Base-by-base conservation (phyloP, 2,797 vertebrate species). In the Cirrhinus molitorella region DNA sequence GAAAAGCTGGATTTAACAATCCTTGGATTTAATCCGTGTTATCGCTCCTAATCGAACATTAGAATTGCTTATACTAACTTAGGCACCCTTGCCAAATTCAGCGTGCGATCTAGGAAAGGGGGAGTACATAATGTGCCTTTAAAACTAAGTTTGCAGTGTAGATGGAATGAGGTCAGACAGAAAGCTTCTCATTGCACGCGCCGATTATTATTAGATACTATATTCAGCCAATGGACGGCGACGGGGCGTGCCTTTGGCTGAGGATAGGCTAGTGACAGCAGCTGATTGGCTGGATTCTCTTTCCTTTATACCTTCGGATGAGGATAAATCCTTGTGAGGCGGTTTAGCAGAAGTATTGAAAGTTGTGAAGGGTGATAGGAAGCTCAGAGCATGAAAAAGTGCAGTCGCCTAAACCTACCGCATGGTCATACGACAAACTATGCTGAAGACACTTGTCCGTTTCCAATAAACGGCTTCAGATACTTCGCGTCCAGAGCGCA, bases 161-260 rank as follows among this genome's bases (percentile, higher is more conserved):
- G 94, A 96, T 96, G 95, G 96, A 98, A 99, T 99, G 97, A 98
- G 97, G 98, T 99, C 97, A 99, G 97, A 96, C 95, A 95, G 94
- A 95, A 94, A 95, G 96, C 96, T 98, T 96, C 96, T 97, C 96
- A 97, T 97, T 97, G 97, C 97, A 97, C 96, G 96, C 96, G 95
- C 95, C 95, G 95, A 95, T 96, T 96, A 97, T 97, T 96, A 96
- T 97, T 97, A 95, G 96, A 95, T 93, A 87, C 94, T 92, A 93
- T 95, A 93, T 93, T 94, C 94, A 89, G 91, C 98, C 98, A 98
- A 99, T 98, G 67, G 89, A 89, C 88, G 81, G 79, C 21, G 19
- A 40, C 78, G 87, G 91, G 96, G 97, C 49, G 97, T 94, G 94
- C 94, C 86, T 94, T 91, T 87, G 89, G 88, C 75, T 82, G 89